A percentile compares a stretch with the other conserved stretches of the same genome.
These are phyloP conservation scores for Atrina japonica DNA, from an alignment of 2,888 invertebrate species.

Conservation along the genomic window DNA sequence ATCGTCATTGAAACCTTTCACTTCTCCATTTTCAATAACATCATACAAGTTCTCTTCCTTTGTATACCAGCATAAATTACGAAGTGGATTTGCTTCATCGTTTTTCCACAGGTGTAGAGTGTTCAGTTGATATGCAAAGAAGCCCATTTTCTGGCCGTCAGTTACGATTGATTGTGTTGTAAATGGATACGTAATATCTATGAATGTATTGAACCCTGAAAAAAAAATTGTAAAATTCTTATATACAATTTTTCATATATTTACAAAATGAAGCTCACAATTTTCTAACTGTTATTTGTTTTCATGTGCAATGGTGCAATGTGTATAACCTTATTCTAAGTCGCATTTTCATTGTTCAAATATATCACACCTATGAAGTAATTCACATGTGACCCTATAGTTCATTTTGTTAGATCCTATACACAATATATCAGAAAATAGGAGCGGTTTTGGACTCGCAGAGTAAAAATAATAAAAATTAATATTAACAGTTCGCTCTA, in stretches of 20 bases:
- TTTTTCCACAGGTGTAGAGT: constrained; percentile 85
- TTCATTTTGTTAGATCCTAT: too few relatives aligned
- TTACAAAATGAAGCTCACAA: neutral
- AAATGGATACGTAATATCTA: constrained; percentile 95
- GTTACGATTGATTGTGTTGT: constrained; percentile 93
- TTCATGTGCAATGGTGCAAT: too few relatives aligned
- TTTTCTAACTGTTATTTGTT: too few relatives aligned
- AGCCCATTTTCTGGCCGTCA: constrained; percentile 92
- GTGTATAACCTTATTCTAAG: too few relatives aligned
- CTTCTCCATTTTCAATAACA: constrained; percentile 83
- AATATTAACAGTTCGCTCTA: too few relatives aligned
- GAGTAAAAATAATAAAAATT: too few relatives aligned
- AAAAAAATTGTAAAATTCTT: constrained; percentile 24
- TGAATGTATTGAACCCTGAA: constrained; percentile 91
- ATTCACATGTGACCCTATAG: too few relatives aligned
- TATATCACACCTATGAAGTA: too few relatives aligned
- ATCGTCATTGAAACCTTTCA: constrained; percentile 88
- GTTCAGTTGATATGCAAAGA: constrained; percentile 95
- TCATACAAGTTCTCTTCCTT: constrained; percentile 88
- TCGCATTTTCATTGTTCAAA: too few relatives aligned
- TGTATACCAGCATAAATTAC: constrained; percentile 91
- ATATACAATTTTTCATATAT: neutral
- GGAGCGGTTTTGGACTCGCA: too few relatives aligned
- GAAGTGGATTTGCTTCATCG: constrained; percentile 84
- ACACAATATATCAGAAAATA: too few relatives aligned